Conservation (phyloP, 1,140 invertebrate species). For the Microvelia longipes region DNA sequence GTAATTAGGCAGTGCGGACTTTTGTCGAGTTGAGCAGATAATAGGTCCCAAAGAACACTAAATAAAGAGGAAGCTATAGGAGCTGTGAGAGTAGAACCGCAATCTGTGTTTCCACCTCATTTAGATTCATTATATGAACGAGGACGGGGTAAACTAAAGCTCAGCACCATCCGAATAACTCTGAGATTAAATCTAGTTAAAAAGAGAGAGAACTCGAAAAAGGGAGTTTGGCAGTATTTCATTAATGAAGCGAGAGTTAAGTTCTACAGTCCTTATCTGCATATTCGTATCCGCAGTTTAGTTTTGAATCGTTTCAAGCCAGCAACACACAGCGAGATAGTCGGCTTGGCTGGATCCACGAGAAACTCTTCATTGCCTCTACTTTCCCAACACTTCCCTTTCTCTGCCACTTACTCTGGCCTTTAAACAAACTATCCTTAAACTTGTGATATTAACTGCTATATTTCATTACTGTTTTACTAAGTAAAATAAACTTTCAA, state of each 20-base stretch:
- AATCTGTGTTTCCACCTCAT: slow-evolving; percentile 6
- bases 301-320: background rate
- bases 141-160: background rate
- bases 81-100: background rate
- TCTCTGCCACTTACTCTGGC: too few relatives aligned
- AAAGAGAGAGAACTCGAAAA: background rate
- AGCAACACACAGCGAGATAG: background rate
- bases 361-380: too few relatives aligned
- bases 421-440: too few relatives aligned
- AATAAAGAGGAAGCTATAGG: background rate
- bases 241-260: background rate
- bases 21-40: background rate
- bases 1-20: background rate
- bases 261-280: background rate
- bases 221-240: background rate
- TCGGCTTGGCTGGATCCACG: background rate
- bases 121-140: background rate
- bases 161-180: background rate
- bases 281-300: background rate
- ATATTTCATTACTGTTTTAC: too few relatives aligned
- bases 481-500: too few relatives aligned
- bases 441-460: too few relatives aligned
- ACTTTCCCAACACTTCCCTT: too few relatives aligned
- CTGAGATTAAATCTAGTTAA: background rate
- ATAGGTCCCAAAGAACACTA: background rate